Evolutionary conservation across 2,888 invertebrate species (phyloP), one percentile per base, ranked within the genome.

Genomic region (Acanthosepion pharaonis): DNA sequence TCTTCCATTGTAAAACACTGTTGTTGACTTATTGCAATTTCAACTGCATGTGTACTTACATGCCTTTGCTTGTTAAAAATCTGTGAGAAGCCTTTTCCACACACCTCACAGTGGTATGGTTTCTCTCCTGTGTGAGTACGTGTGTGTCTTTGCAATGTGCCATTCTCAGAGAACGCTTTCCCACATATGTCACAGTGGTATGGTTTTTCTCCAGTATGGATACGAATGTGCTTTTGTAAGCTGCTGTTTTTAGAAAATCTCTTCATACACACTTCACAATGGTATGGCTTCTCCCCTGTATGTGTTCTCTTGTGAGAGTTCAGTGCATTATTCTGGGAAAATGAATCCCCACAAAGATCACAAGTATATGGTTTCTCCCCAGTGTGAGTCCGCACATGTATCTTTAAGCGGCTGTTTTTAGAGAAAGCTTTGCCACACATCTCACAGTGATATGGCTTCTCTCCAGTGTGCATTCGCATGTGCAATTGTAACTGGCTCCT

Each of bases 401-500:
- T 48, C 48, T 48, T 93, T 55, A 55, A 93, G 53, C 51, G 55
- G 33, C 51, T 33, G 51, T 96, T 96, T 5, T 97, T 97, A 49
- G 97, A 97, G 94, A 97, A 97, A 95, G 96, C 96, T 94, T 97
- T 96, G 53, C 96, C 96, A 95, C 98, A 98, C 94, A 95, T 95
- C 8, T 95, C 95, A 95, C 97, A 97, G 5, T 95, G 95, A 95
- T 96, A 97, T 8, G 97, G 97, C 92, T 97, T 97, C 95, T 97
- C 97, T 96, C 97, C 97, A 94, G 97, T 97, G 95, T 97, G 97
- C 94, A 97, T 97, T 48, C 97, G 95, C 95, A 96, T 97, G 95
- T 97, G 97, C 20, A 93, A 59, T 8, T 94, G 94, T 25, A 95
- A 94, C 15, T 94, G 94, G 55, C 94, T 94, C 11, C 64, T 95